Conservation (phyloP, 92 coral and sea anemone species). For the Chrysogorgia sp. region DNA sequence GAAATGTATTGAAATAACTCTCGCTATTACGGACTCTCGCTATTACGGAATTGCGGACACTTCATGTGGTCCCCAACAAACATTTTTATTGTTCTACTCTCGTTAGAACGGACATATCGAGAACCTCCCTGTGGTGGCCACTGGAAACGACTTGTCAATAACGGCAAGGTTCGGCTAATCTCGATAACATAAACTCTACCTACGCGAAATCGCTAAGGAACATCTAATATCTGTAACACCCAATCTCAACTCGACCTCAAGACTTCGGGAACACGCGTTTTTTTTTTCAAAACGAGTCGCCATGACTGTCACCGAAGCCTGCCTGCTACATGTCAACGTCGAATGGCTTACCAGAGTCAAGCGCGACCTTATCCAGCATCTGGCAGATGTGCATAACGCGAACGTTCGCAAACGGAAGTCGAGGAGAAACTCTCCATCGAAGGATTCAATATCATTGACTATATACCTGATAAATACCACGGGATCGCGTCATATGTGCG, state of each 20-base stretch:
- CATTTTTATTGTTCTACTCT: too few relatives aligned
- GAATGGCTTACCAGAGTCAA: constrained; percentile 25
- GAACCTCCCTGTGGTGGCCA: too few relatives aligned
- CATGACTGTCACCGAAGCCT: constrained; percentile 21
- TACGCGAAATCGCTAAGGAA: not conserved
- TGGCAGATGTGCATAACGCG: constrained; percentile 28
- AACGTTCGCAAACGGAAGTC: constrained; percentile 1
- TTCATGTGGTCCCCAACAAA: too few relatives aligned
- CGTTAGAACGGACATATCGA: too few relatives aligned
- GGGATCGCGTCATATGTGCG: constrained; percentile 12
- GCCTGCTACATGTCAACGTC: constrained; percentile 34
- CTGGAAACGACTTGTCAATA: too few relatives aligned
- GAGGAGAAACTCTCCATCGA: constrained; percentile 31
- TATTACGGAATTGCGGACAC: too few relatives aligned
- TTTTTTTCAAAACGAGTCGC: not conserved
- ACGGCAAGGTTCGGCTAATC: too few relatives aligned
- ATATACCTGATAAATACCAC: constrained; percentile 2
- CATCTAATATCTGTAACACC: not conserved
- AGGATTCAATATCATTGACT: constrained; percentile 1
- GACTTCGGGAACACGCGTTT: constrained; percentile 1
- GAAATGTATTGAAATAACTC: too few relatives aligned
- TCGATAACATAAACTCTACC: not conserved
- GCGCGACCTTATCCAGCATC: constrained; percentile 45
- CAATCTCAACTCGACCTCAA: too few relatives aligned
- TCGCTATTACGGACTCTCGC: too few relatives aligned